Percentiles rank a stretch among this genome's conserved stretches.
phyloP scores from a whole-genome alignment of 2,888 invertebrate genomes.

The Amphipoea lucens region DNA sequence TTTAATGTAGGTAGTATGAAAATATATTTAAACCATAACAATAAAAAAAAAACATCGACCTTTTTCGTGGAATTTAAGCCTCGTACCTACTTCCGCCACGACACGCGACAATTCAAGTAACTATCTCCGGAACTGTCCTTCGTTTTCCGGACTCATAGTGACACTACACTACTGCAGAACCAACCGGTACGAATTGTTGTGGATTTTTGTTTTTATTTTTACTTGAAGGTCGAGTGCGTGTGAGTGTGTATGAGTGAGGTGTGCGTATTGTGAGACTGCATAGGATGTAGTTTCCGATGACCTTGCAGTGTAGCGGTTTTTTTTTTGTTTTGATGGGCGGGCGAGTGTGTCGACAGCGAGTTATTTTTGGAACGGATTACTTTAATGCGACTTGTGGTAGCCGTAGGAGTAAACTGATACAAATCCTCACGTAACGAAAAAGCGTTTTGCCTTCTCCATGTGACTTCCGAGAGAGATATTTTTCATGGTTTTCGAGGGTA shows the following conservation, averaged over 20 bases:
- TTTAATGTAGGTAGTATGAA: not conserved
- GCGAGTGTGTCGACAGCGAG: not conserved
- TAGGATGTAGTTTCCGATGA: slow-evolving; percentile 17
- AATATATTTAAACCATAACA: not conserved
- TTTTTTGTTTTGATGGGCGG: slow-evolving; percentile 12
- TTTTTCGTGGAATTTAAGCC: slow-evolving; percentile 14
- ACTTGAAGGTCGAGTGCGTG: slow-evolving; percentile 40
- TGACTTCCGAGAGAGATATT: not conserved
- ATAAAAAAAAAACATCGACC: not conserved
- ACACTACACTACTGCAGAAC: slow-evolving; percentile 12
- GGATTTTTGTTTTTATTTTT: slow-evolving; percentile 29
- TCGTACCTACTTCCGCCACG: slow-evolving; percentile 24
- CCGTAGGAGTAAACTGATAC: too few relatives aligned
- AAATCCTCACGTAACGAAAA: not conserved
- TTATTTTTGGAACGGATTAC: not conserved
- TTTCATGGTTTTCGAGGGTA: not conserved
- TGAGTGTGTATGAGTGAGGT: not conserved
- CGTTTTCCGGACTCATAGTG: slow-evolving; percentile 25
- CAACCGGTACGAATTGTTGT: slow-evolving; percentile 35
- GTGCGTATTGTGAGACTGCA: slow-evolving; percentile 16
- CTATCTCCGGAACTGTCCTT: slow-evolving; percentile 45
- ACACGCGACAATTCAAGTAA: not conserved
- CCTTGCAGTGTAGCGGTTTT: slow-evolving; percentile 35
- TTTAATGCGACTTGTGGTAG: too few relatives aligned
- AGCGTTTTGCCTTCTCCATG: not conserved